Evolutionary conservation across 2,888 invertebrate species (phyloP).

Genomic region (Heliconius cydno): DNA sequence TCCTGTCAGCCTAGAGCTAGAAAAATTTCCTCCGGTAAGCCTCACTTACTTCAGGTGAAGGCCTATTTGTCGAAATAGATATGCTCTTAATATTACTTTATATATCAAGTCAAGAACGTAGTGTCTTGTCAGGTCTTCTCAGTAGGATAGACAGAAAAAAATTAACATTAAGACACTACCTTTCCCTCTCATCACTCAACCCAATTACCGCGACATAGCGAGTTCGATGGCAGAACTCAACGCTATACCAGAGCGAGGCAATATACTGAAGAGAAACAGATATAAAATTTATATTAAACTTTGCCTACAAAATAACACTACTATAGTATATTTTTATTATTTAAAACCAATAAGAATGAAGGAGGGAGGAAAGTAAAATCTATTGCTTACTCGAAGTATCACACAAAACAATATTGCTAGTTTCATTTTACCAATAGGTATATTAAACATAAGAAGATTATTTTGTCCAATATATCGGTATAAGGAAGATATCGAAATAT

Average conservation of each 20-base stretch:
- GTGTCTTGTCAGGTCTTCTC: too few relatives aligned
- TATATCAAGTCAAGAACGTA: too few relatives aligned
- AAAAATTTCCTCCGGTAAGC: slow-evolving; percentile 15
- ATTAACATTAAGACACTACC: too few relatives aligned
- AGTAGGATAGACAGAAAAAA: too few relatives aligned
- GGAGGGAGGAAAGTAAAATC: not conserved
- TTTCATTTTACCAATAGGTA: slow-evolving; percentile 17
- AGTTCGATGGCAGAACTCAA: too few relatives aligned
- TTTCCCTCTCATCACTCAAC: too few relatives aligned
- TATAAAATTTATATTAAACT: too few relatives aligned
- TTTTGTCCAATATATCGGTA: slow-evolving; percentile 16
- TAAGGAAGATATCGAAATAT: not conserved
- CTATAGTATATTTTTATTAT: not conserved
- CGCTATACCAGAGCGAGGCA: too few relatives aligned
- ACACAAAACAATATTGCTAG: slow-evolving; percentile 13
- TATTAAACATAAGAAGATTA: slow-evolving; percentile 19
- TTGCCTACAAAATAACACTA: not conserved
- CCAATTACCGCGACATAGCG: too few relatives aligned
- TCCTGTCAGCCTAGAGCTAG: not conserved
- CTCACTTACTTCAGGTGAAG: not conserved
- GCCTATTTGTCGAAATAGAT: not conserved
- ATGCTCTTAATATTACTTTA: slow-evolving; percentile 13
- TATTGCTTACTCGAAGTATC: not conserved
- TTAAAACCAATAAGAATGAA: slow-evolving; percentile 7
- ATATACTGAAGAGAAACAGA: too few relatives aligned